Conservation (phyloP, 2,113 vertebrate species). For the Chloroceryle aenea region DNA sequence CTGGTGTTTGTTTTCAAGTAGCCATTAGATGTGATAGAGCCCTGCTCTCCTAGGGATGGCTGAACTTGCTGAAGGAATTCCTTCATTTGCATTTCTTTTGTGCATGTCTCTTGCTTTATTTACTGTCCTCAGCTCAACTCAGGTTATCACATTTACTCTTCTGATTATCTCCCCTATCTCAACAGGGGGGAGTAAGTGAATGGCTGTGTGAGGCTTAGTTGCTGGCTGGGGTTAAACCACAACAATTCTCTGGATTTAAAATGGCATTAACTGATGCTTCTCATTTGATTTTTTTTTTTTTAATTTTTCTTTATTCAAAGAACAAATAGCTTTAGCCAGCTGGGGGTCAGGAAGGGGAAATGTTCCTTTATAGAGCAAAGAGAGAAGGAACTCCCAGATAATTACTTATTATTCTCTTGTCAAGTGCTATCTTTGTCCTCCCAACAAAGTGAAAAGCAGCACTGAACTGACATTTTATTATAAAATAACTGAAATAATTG, state of each 20-base stretch:
- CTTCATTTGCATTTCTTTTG: neutral
- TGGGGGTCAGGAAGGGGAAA: neutral
- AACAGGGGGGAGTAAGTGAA: neutral
- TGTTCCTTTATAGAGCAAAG: neutral
- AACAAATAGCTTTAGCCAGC: neutral
- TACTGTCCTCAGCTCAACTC: neutral
- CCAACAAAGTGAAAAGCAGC: neutral
- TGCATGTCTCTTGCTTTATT: neutral
- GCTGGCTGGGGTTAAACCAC: neutral
- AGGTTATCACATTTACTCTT: neutral
- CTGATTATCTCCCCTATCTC: neutral
- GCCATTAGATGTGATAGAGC: neutral
- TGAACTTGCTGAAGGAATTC: neutral
- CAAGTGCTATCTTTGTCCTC: neutral
- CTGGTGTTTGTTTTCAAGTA: neutral
- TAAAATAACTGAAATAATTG: neutral
- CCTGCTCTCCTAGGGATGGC: neutral
- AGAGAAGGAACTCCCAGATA: neutral
- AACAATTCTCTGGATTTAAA: neutral
- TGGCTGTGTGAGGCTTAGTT: neutral
- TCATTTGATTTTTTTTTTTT: neutral
- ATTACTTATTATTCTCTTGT: neutral
- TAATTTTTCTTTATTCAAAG: neutral
- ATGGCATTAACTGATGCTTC: neutral
- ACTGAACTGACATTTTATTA: neutral